Evolutionary conservation across 2,797 vertebrate species (phyloP).

Genomic region (Scyliorhinus canicula): DNA sequence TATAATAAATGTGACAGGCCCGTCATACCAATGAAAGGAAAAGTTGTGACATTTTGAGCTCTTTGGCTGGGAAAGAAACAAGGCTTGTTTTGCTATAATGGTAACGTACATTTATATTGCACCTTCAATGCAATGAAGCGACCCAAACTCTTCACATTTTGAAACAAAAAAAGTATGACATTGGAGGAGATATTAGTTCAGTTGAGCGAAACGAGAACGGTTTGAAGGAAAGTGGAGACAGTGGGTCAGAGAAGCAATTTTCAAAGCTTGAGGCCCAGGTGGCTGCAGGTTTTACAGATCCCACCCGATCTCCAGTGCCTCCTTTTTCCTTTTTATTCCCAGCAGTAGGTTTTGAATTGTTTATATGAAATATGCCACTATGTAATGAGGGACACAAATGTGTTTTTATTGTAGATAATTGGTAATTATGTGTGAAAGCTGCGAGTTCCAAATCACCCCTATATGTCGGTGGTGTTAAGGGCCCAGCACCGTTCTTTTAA

Average conservation of each 20-base stretch:
- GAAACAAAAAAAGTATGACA: background rate
- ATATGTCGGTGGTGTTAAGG: background rate
- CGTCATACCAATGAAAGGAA: background rate
- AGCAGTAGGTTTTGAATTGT: background rate
- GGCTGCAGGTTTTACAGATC: background rate
- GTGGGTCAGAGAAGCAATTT: background rate
- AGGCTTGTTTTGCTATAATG: background rate
- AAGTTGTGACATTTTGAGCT: background rate
- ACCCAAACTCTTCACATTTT: background rate
- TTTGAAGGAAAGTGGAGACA: background rate
- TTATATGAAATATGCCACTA: background rate
- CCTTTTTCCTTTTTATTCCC: background rate
- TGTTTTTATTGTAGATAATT: background rate
- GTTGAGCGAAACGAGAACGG: background rate
- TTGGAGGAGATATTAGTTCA: background rate
- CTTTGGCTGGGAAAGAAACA: background rate
- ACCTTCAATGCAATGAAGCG: background rate
- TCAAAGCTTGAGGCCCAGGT: background rate
- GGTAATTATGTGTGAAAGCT: background rate
- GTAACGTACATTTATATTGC: background rate
- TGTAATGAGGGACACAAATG: background rate
- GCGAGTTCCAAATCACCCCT: background rate
- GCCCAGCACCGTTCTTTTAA: background rate
- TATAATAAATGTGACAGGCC: background rate
- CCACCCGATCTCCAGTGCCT: background rate